phyloP scores from a whole-genome alignment of 1,140 invertebrate species.

The Meloidogyne hapla region DNA sequence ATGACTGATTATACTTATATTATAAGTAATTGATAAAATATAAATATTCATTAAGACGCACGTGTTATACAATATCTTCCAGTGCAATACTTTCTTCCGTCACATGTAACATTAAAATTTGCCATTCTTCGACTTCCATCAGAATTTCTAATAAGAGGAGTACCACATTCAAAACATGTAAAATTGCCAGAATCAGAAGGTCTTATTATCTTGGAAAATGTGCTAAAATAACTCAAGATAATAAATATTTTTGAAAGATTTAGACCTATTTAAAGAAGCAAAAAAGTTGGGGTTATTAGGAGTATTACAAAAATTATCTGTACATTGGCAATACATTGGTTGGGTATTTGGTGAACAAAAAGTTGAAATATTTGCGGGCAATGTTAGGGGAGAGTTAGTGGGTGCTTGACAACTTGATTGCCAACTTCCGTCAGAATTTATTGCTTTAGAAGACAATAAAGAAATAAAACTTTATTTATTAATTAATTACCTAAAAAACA shows the following conservation, averaged over 20 bases:
- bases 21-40: too few relatives aligned
- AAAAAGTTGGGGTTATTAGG: constrained; percentile 17
- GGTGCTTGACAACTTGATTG: neutral
- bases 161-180: constrained; percentile 24
- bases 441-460: neutral
- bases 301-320: constrained; percentile 23
- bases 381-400: neutral
- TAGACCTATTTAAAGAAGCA: constrained; percentile 9
- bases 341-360: constrained; percentile 4
- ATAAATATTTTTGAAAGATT: neutral
- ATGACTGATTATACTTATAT: neutral
- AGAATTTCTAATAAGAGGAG: constrained; percentile 6
- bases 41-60: neutral
- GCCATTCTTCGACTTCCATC: constrained; percentile 12
- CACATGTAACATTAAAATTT: constrained; percentile 21
- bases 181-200: constrained; percentile 19
- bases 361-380: neutral
- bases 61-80: constrained; percentile 23
- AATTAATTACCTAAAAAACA: constrained; percentile 19
- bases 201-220: constrained; percentile 12
- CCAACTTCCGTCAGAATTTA: constrained; percentile 9
- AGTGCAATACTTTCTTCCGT: constrained; percentile 21
- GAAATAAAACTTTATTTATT: neutral
- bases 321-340: constrained; percentile 15
- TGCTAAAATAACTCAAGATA: neutral